Percentiles rank a stretch among this genome's conserved stretches.
phyloP scores from a whole-genome alignment of 2,797 vertebrate species.

The Acrossocheilus fasciatus region DNA sequence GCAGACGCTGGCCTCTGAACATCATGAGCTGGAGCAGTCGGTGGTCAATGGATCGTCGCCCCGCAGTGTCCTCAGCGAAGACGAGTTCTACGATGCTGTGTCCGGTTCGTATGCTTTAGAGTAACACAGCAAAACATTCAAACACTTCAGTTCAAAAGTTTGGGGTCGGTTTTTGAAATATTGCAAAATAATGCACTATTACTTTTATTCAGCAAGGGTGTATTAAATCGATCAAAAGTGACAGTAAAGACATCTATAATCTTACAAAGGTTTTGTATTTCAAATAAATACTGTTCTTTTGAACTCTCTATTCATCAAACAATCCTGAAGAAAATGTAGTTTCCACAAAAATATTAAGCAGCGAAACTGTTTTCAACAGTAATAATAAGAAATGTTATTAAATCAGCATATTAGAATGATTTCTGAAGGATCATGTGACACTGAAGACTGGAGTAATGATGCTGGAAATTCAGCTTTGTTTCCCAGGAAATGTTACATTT shows the following conservation, averaged over 20 bases:
- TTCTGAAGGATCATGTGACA: not conserved
- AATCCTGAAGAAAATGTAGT: not conserved
- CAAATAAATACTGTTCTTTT: too few relatives aligned
- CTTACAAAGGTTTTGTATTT: too few relatives aligned
- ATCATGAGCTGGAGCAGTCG: constrained; percentile 95
- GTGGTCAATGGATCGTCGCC: constrained; percentile 89
- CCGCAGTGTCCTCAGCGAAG: constrained; percentile 88
- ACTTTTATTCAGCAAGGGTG: not conserved
- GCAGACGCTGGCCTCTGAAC: constrained; percentile 93
- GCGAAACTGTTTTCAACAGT: not conserved
- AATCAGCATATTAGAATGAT: not conserved
- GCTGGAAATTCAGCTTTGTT: not conserved
- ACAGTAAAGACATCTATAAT: not conserved
- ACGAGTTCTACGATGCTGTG: constrained; percentile 95
- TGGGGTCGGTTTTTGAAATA: not conserved
- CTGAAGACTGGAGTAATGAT: not conserved
- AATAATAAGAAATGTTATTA: not conserved
- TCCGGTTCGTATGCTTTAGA: constrained; percentile 82
- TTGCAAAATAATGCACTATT: too few relatives aligned
- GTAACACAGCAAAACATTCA: not conserved
- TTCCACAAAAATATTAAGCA: not conserved
- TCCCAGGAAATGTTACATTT: not conserved
- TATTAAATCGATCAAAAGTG: not conserved
- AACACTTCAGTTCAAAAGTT: not conserved
- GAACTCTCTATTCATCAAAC: too few relatives aligned